A percentile compares a stretch with the other conserved stretches of the same genome.
Conservation (phyloP, 2,888 invertebrate genomes). For the Aspidiotus rigidus region DNA sequence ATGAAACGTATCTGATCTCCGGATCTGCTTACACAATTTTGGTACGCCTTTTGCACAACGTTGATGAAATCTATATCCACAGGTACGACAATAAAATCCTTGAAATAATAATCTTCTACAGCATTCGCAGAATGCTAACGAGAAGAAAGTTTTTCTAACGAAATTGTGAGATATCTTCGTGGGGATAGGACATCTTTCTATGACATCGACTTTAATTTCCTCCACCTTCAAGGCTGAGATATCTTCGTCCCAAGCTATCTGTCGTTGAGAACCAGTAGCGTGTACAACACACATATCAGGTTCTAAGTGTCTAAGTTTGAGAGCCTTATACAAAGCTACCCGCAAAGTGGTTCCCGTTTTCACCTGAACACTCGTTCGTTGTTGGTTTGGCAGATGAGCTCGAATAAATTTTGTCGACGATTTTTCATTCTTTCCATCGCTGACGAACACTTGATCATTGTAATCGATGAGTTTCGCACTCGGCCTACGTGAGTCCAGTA, state of each 20-base stretch:
- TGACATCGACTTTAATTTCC: constrained; percentile 80
- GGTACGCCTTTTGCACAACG: constrained; percentile 85
- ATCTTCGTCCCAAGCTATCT: constrained; percentile 87
- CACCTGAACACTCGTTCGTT: constrained; percentile 79
- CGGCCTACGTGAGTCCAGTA: constrained; percentile 36
- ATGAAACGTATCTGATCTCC: constrained; percentile 74
- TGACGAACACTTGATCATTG: constrained; percentile 22
- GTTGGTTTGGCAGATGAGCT: constrained; percentile 88
- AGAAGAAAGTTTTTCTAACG: constrained; percentile 92
- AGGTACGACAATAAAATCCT: constrained; percentile 95
- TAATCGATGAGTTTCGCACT: constrained; percentile 32
- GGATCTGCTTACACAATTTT: constrained; percentile 76
- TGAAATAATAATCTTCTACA: constrained; percentile 87
- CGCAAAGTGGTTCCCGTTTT: constrained; percentile 72
- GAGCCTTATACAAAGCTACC: constrained; percentile 82
- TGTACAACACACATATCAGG: constrained; percentile 86
- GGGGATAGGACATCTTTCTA: constrained; percentile 71
- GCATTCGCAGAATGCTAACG: constrained; percentile 91
- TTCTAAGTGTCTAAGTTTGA: constrained; percentile 79
- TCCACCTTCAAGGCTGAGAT: constrained; percentile 77
- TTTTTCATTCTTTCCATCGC: constrained; percentile 35
- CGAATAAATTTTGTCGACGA: constrained; percentile 67
- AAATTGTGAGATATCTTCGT: constrained; percentile 93
- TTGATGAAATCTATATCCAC: constrained; percentile 95
- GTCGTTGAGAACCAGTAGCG: constrained; percentile 52